Conservation (phyloP, 2,888 invertebrate species). For the Physocephala rufipes region DNA sequence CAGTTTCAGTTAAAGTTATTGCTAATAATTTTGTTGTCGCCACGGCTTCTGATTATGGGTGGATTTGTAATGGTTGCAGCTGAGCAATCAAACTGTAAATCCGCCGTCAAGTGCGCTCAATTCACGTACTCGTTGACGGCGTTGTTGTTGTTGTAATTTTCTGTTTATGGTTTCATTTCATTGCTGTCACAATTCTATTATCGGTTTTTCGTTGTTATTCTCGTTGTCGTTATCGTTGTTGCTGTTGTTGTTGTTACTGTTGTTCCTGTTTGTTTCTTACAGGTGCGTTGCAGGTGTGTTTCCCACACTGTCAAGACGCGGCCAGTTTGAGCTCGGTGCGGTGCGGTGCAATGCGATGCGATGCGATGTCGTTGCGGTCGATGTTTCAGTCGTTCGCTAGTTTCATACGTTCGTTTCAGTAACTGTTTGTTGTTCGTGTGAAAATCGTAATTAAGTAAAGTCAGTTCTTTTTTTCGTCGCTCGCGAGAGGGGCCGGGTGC, state of each 20-base stretch:
- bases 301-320: constrained; percentile 52
- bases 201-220: no score
- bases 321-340: constrained; percentile 45
- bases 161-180: constrained; percentile 3
- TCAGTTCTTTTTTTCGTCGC: no score
- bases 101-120: not conserved
- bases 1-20: not conserved
- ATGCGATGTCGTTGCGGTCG: no score
- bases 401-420: constrained; percentile 41
- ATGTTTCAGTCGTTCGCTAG: no score
- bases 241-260: constrained; percentile 26
- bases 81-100: constrained; percentile 14
- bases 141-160: constrained; percentile 3
- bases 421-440: constrained; percentile 59
- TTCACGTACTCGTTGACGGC: not conserved
- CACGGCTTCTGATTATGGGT: constrained; percentile 16
- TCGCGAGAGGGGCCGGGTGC: no score
- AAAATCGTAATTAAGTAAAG: constrained; percentile 59
- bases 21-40: not conserved
- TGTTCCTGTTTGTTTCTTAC: constrained; percentile 55
- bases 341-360: constrained; percentile 41
- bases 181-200: no score
- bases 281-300: constrained; percentile 64
- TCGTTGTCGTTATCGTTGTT: constrained; percentile 4
- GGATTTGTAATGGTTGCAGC: constrained; percentile 19